Conservation (phyloP, 1,140 invertebrate species). For the Elysia chlorotica region DNA sequence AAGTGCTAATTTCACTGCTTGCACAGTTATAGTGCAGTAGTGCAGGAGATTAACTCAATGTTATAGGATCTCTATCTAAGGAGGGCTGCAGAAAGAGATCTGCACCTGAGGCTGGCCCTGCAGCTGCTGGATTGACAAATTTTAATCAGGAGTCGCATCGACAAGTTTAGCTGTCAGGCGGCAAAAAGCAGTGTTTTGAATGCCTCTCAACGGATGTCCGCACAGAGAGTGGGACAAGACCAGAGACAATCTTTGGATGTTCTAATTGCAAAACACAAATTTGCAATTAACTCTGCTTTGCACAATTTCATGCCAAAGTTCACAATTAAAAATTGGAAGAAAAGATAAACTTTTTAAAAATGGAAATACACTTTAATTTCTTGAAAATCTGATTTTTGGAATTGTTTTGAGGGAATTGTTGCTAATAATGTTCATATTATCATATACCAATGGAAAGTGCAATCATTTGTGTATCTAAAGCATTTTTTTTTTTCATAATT, state of each 20-base stretch:
- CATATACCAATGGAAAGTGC: no score
- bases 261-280: neutral
- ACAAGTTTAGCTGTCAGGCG: neutral
- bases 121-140: neutral
- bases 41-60: no score
- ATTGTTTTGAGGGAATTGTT: no score
- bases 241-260: neutral
- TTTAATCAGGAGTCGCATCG: neutral
- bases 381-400: no score
- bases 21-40: no score
- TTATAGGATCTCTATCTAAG: neutral
- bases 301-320: neutral
- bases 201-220: neutral
- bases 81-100: neutral
- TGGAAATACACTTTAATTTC: no score
- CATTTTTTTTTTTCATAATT: no score
- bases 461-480: no score
- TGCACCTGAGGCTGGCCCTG: neutral
- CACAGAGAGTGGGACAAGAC: neutral
- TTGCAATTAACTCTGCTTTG: neutral
- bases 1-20: no score
- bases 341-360: no score
- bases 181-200: neutral
- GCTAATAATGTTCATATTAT: no score
- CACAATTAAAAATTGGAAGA: no score